Percentiles rank a stretch among this genome's conserved stretches.
Conservation (phyloP, 2,888 invertebrate species). For the Anarsia innoxiella region DNA sequence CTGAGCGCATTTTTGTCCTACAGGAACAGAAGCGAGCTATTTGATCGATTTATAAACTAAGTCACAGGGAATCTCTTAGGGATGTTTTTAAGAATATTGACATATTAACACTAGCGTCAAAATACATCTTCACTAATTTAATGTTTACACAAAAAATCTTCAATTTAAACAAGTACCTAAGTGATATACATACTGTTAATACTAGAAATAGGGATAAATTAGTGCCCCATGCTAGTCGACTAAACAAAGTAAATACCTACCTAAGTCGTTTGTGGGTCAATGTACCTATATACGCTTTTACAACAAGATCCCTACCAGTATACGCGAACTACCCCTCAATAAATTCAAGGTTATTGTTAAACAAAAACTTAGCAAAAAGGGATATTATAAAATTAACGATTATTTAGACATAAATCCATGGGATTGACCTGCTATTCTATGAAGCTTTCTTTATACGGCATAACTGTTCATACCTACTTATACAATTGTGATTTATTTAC, state of each 20-base stretch:
- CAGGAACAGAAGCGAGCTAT: neutral
- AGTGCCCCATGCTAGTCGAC: neutral
- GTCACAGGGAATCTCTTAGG: neutral
- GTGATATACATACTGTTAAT: neutral
- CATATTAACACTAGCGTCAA: neutral
- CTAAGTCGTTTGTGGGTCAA: neutral
- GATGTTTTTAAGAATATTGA: neutral
- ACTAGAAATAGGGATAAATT: neutral
- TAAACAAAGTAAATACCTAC: neutral
- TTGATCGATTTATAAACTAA: neutral
- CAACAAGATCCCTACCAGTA: neutral
- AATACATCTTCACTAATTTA: neutral
- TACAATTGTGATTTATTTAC: too few relatives aligned
- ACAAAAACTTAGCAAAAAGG: neutral
- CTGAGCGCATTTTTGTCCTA: neutral
- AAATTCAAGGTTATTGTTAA: neutral
- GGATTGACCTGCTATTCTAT: neutral
- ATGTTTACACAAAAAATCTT: neutral
- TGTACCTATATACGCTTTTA: too few relatives aligned
- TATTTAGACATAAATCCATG: neutral
- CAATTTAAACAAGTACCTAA: neutral
- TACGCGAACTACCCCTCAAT: neutral
- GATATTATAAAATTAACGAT: neutral
- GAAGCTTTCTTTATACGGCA: too few relatives aligned
- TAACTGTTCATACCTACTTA: too few relatives aligned